These are phyloP conservation scores for Probosciger aterrimus DNA, from an alignment of 2,113 vertebrate species.

Conservation along the genomic window DNA sequence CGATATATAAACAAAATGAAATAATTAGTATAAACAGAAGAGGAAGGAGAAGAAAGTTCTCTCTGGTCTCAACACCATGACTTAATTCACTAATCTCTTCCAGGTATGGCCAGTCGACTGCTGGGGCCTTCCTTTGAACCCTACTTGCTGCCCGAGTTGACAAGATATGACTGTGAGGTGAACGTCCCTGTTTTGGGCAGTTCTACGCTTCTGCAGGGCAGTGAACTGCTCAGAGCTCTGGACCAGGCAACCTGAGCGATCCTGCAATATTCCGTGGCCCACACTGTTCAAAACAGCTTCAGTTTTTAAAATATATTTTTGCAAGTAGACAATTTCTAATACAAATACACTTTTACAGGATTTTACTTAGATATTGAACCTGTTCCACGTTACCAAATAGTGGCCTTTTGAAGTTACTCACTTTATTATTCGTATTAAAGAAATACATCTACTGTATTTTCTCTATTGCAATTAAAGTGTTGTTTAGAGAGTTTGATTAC, in stretches of 20 bases:
- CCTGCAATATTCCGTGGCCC: background rate
- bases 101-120: constrained; percentile 87
- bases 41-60: background rate
- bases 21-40: background rate
- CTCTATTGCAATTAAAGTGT: constrained; percentile 71
- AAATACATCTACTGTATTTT: constrained; percentile 74
- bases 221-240: constrained; percentile 91
- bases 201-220: constrained; percentile 91
- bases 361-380: constrained; percentile 66
- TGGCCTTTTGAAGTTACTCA: constrained; percentile 78
- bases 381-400: constrained; percentile 73
- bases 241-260: constrained; percentile 87
- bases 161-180: constrained; percentile 97
- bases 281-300: constrained; percentile 63
- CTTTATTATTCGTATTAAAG: constrained; percentile 70
- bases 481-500: constrained; percentile 75
- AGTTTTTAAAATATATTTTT: constrained; percentile 71
- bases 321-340: constrained; percentile 78
- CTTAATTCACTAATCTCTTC: background rate
- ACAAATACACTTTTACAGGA: constrained; percentile 75
- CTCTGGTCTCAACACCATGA: background rate
- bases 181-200: constrained; percentile 89
- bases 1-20: background rate
- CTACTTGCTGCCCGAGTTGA: constrained; percentile 90
- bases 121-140: constrained; percentile 86